These are phyloP conservation scores for Coelopa pilipes DNA, from an alignment of 2,888 invertebrate species.

Conservation along the genomic window DNA sequence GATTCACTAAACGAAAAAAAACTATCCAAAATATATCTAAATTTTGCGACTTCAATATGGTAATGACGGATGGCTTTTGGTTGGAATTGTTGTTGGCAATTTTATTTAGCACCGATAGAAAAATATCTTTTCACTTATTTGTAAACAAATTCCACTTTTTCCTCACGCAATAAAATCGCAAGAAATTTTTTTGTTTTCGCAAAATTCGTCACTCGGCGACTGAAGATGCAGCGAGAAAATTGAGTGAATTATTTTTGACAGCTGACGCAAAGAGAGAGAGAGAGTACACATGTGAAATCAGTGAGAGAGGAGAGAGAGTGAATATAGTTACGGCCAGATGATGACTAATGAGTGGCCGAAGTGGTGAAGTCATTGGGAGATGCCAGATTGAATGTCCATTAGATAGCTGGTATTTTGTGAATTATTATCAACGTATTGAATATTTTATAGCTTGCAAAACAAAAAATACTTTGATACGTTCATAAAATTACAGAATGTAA, in stretches of 20 bases:
- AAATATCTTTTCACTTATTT: background rate
- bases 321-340: background rate
- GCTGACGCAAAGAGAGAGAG: background rate
- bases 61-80: slow-evolving; percentile 30
- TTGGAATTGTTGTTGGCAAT: slow-evolving; percentile 41
- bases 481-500: too few relatives aligned
- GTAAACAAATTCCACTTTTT: background rate
- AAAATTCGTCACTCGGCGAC: slow-evolving; percentile 24
- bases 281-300: too few relatives aligned
- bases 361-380: background rate
- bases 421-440: too few relatives aligned
- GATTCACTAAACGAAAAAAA: background rate
- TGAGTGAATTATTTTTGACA: slow-evolving; percentile 1
- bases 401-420: too few relatives aligned
- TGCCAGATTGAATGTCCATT: too few relatives aligned
- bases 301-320: background rate
- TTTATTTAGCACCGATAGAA: slow-evolving; percentile 22
- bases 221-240: slow-evolving; percentile 8
- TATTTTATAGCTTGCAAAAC: too few relatives aligned
- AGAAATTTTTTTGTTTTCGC: background rate
- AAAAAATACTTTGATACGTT: too few relatives aligned
- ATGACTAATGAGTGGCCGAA: slow-evolving; percentile 3
- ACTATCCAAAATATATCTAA: too few relatives aligned
- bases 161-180: background rate
- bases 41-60: background rate